Percentiles rank a stretch among this genome's conserved stretches.
phyloP scores from a whole-genome alignment of 2,888 invertebrate species.

The Amphipoea oculea region DNA sequence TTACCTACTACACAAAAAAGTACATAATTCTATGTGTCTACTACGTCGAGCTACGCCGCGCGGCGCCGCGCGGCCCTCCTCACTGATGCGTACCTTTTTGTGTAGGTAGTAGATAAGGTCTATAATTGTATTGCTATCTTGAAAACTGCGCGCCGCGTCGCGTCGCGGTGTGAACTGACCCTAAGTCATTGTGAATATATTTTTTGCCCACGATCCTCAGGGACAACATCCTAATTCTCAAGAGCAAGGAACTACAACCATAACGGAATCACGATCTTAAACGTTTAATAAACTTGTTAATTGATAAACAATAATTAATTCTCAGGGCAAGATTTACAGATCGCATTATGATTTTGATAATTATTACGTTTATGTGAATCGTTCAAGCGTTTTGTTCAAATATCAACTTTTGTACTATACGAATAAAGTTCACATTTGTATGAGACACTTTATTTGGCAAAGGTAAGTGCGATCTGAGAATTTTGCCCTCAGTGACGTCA shows the following conservation, averaged over 20 bases:
- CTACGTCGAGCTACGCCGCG: too few species aligned
- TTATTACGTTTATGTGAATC: not conserved
- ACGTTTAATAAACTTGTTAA: constrained; percentile 46
- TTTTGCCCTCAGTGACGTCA: constrained; percentile 54
- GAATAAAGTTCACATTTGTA: not conserved
- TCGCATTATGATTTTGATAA: not conserved
- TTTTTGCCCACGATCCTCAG: constrained; percentile 33
- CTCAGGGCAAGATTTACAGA: constrained; percentile 1
- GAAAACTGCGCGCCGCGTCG: too few species aligned
- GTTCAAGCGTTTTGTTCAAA: not conserved
- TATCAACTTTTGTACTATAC: not conserved
- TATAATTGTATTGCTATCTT: too few species aligned
- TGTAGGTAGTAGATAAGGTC: too few species aligned
- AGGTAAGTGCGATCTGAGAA: not conserved
- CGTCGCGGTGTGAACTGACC: too few species aligned
- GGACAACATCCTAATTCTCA: constrained; percentile 11
- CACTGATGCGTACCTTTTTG: too few species aligned
- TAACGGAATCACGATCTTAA: constrained; percentile 52
- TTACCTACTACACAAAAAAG: too few species aligned
- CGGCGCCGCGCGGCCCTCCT: too few species aligned
- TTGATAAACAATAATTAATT: constrained; percentile 45
- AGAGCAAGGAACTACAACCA: constrained; percentile 52
- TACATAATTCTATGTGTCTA: too few species aligned
- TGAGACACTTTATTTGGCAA: not conserved
- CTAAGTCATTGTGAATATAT: not conserved